Conservation (phyloP, 2,113 vertebrate species). For the Synodontis membranacea region DNA sequence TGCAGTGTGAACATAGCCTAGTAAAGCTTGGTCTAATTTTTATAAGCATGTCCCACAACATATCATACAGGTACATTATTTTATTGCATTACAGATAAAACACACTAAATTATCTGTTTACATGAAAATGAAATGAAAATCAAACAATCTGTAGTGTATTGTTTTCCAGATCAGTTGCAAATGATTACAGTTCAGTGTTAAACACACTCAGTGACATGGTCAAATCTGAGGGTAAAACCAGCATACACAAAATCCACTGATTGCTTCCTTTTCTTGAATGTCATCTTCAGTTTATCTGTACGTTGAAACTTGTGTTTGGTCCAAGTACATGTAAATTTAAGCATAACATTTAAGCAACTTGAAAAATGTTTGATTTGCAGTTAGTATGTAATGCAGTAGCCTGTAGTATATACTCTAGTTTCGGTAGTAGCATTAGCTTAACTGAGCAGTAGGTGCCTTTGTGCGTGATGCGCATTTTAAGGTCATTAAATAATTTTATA, state of each 20-base stretch:
- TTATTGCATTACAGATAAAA: not conserved
- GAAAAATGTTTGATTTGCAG: not conserved
- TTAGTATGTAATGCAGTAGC: not conserved
- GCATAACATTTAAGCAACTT: not conserved
- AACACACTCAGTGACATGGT: not conserved
- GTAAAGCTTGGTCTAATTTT: not conserved
- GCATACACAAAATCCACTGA: not conserved
- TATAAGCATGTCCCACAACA: not conserved
- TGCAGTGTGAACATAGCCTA: no score
- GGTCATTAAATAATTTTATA: not conserved
- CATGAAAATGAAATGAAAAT: not conserved
- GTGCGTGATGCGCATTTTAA: not conserved
- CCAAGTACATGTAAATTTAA: not conserved
- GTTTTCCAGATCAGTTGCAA: not conserved
- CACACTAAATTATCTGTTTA: not conserved
- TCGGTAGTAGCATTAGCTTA: not conserved
- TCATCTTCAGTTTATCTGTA: not conserved
- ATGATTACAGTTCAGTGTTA: not conserved
- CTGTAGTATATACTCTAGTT: not conserved
- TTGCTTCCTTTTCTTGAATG: not conserved
- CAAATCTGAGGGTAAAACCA: not conserved
- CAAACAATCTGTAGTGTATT: not conserved
- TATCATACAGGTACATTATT: not conserved
- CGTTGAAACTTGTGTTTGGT: not conserved
- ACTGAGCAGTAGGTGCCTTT: not conserved